Base-by-base conservation (phyloP, 30 jellyfish, hydroid and myxozoan species). In the Aurelia aurita complex sp. Pacific region DNA sequence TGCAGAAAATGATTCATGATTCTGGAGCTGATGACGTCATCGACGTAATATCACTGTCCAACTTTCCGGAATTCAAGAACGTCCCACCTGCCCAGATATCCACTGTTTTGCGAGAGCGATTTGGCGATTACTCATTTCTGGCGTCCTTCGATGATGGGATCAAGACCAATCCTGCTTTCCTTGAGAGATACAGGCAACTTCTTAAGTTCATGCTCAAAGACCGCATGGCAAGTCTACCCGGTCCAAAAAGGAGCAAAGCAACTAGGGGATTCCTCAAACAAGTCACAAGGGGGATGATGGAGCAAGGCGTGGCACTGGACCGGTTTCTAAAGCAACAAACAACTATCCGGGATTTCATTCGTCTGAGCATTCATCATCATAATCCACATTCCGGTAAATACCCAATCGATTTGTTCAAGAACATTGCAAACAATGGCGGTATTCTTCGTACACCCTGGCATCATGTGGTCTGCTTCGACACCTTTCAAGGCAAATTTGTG, bases 231-330 rank as follows among this genome's bases (percentile, higher is more conserved):
- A 51, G 50, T 42, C 72, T 85, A 18, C 87, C 88, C 1, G 94
- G 88, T 2, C 64, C 83, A 43, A 87, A 64, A 34, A 50, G 78
- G 43, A 75, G 83, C n/a, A 74, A 50, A 50, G 42, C 70, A 57
- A 67, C 88, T 12, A 74, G 81, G 67, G 23, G 36, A 16, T 74
- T 73, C 61, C 34, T 85, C 83, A 74, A 61, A 67, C 53, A 62
- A n/a, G 60, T 85, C 38, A 76, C 94, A 17, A 62, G 77, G 15
- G 94, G 94, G 1, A 85, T 85, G 94, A 62, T 85, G 67, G 81
- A 67, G 8, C 94, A 85, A 51, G 94, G 94, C 0, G 76, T 85
- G 40, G 94, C 94, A 62, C 85, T 85, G 83, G 94, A 85, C 81
- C 55, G 54, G 18, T 85, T 85, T 73, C 67, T 85, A 53, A 74